Evolutionary conservation across 2,888 invertebrate species (phyloP), one percentile per base, ranked within the genome.

Genomic region (Andricus curvator): DNA sequence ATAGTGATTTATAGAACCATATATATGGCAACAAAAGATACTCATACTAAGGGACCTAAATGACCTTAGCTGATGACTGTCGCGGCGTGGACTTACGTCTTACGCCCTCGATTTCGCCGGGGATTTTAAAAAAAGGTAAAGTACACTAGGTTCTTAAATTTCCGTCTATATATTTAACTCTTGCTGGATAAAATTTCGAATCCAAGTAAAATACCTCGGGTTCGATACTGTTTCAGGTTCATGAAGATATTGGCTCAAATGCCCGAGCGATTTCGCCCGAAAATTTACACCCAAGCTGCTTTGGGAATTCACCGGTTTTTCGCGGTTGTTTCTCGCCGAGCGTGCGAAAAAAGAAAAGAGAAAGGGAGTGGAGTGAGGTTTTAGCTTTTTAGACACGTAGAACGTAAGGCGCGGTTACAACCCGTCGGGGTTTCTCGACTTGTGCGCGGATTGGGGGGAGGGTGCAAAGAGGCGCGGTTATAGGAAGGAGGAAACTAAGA

Each of bases 331-430:
- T 64, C 29, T 17, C 29, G 29, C 17, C 6, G 17, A 29, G 29
- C 64, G 15, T 29, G 64, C 22, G 17, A 64, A 29, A 29, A 15
- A 29, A 29, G 8, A 29, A 64, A 64, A 64, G 29, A 25, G 5
- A 29, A 64, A 29, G 15, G 15, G 25, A 29, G 13, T 25, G 64
- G 77, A 67, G 77, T 64, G 77, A 78, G 77, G 81, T 82, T 85
- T 82, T 85, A 80, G 84, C 84, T 86, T 86, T 87, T 87, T 84
- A 86, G 81, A 84, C 83, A 82, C 84, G 81, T 81, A 82, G 82
- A 83, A 83, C 83, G 84, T 85, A 86, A 86, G 84, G 84, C 81
- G 84, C 84, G 82, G 84, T 87, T 86, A 84, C 83, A 82, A 84
- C 79, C 83, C 80, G 85, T 79, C 83, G 60, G 82, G 78, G 77